Evolutionary conservation across 2,888 invertebrate species (phyloP), one percentile per base, ranked within the genome.

Genomic region (Apotomis turbidana): DNA sequence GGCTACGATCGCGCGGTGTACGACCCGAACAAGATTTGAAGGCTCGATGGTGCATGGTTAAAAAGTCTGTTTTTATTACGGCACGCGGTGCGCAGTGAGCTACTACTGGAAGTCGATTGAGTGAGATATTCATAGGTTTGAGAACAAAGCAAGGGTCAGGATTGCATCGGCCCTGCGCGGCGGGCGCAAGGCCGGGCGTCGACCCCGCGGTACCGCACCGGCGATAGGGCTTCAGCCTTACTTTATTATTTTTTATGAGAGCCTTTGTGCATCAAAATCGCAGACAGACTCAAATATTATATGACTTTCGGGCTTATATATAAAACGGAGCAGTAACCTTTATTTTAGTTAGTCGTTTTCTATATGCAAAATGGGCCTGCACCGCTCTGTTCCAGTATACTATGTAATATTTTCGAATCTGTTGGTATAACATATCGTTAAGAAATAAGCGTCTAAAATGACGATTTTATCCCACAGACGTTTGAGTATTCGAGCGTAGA

Each of bases 171-270:
- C 88, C 87, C 85, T 85, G 88, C 86, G 87, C 87, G 79, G 87
- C 87, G 91, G 79, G 87, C 87, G 91, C 92, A 93, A 93, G 93
- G 93, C 89, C 93, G 93, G 93, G 90, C 93, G 89, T 79, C 89
- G 91, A 93, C 90, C 92, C 83, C 76, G 75, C 80, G 77, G 81
- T 84, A 85, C 81, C 76, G 85, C 85, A 86, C 85, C 58, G 58
- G 52, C 72, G 46, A 80, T 80, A 81, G 76, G 79, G 81, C 82
- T 85, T 81, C 79, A 83, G 80, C 80, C 85, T 87, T 83, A 82
- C 83, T 85, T 57, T 62, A 71, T 62, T 57, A 38, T 67, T 68
- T 62, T 62, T 72, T 63, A 58, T 58, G 46, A 58, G 63, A 72
- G 62, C 58, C 63, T 68, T 63, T 63, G 63, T 46, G 58, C 51